These are phyloP conservation scores for Erythrolamprus reginae DNA, from an alignment of 2,113 vertebrate genomes.

Conservation along the genomic window DNA sequence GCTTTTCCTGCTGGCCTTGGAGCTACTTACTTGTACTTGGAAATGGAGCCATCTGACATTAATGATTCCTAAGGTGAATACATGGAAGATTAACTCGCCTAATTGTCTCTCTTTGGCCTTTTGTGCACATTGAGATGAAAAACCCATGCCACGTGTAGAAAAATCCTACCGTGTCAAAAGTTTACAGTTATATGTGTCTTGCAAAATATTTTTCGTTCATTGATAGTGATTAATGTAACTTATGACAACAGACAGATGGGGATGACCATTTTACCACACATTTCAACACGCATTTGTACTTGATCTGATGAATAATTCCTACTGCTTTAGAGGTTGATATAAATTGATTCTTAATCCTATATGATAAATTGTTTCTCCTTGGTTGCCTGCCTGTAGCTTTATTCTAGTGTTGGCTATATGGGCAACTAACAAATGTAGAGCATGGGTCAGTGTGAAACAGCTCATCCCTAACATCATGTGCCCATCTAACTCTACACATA, in stretches of 20 bases:
- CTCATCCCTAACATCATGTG: neutral
- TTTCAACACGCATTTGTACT: neutral
- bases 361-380: neutral
- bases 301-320: neutral
- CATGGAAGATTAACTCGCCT: slow-evolving; percentile 34
- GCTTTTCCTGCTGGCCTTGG: slow-evolving; percentile 18
- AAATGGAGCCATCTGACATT: slow-evolving; percentile 32
- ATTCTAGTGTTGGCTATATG: neutral
- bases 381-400: neutral
- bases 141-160: neutral
- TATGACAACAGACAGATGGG: neutral
- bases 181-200: neutral
- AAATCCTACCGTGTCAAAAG: neutral
- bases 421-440: neutral
- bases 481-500: neutral
- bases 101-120: slow-evolving; percentile 45
- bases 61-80: slow-evolving; percentile 29
- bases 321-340: neutral
- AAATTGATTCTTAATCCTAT: neutral
- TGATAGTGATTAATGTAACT: neutral
- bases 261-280: neutral
- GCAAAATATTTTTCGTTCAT: neutral
- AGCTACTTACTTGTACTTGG: slow-evolving; percentile 43
- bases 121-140: slow-evolving; percentile 49
- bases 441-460: neutral